Base-by-base conservation (phyloP, 2,888 invertebrate species). In the Nomada flava region DNA sequence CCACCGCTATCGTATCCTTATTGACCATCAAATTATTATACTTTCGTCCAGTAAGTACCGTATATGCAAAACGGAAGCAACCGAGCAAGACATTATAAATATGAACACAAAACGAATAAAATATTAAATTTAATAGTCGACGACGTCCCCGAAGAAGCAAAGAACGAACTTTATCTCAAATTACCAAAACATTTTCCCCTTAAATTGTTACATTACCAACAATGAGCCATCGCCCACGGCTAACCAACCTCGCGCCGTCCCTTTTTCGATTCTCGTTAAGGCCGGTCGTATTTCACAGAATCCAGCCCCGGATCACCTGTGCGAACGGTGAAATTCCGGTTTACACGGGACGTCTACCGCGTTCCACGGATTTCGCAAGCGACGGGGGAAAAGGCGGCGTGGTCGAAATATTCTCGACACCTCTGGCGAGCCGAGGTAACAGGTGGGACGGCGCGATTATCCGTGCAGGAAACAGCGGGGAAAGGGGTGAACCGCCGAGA, bases 341-440 rank as follows among this genome's bases (percentile, higher is more conserved):
- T 86, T 83, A 7, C 78, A 64, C 73, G 26, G 57, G 70, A 52
- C 53, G 77, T 76, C 77, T 73, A 57, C 73, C 67, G 67, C 70
- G 79, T 83, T 83, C 81, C 67, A 68, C 15, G 50, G 79, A 77
- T 87, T 86, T 87, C 87, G 76, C 73, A 87, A 86, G 69, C 55
- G 70, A 9, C 44, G 57, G 13, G 68, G 60, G 57, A 55, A 63
- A 64, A 15, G 26, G 26, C 13, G 53, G 60, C 63, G 29, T 50
- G 63, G 18, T 67, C 82, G 85, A 85, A 85, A 85, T 79, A 75
- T 69, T 57, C 20, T 15, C 15, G 68, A 55, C 23, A 64, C 57
- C 53, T 74, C 76, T 62, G 60, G 18, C 42, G 4, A 53, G 63
- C 53, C 42, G 50, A 69, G 26, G 29, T 20, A 9, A 75, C 47